These are phyloP conservation scores for Triops cancriformis DNA, from an alignment of 1,140 invertebrate species.

Conservation along the genomic window DNA sequence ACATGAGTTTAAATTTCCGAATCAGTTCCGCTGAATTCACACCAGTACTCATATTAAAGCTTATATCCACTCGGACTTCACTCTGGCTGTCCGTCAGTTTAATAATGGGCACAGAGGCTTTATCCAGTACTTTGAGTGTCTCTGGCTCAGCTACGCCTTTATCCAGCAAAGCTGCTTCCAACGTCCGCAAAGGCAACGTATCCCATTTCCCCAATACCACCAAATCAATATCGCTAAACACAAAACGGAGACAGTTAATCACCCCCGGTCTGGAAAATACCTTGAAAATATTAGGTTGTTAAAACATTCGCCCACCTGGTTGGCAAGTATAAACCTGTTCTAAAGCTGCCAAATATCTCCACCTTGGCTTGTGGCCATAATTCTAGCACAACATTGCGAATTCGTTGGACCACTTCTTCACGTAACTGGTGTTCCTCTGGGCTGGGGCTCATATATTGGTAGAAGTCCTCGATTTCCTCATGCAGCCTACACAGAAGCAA, in stretches of 20 bases:
- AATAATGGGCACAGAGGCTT: slow-evolving; percentile 94
- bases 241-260: slow-evolving; percentile 21
- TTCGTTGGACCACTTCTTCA: slow-evolving; percentile 73
- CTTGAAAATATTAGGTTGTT: slow-evolving; percentile 24
- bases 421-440: slow-evolving; percentile 78
- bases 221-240: slow-evolving; percentile 88
- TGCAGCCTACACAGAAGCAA: slow-evolving; percentile 62
- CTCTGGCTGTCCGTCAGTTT: slow-evolving; percentile 93
- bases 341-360: slow-evolving; percentile 91
- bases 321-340: slow-evolving; percentile 88
- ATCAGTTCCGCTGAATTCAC: slow-evolving; percentile 92
- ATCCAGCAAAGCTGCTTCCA: slow-evolving; percentile 79
- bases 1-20: slow-evolving; percentile 64
- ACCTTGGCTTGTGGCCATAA: slow-evolving; percentile 86
- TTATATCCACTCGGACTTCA: slow-evolving; percentile 92
- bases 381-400: slow-evolving; percentile 72
- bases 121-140: slow-evolving; percentile 90
- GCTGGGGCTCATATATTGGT: slow-evolving; percentile 83
- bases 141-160: slow-evolving; percentile 77
- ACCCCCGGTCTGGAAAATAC: background rate
- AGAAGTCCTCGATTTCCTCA: slow-evolving; percentile 95
- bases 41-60: slow-evolving; percentile 95
- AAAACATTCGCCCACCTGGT: slow-evolving; percentile 52
- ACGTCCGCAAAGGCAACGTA: slow-evolving; percentile 74
- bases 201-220: slow-evolving; percentile 94